A percentile compares a stretch with the other conserved stretches of the same genome.
These are phyloP conservation scores for Norana najaformis DNA, from an alignment of 2,888 invertebrate species.

Conservation along the genomic window DNA sequence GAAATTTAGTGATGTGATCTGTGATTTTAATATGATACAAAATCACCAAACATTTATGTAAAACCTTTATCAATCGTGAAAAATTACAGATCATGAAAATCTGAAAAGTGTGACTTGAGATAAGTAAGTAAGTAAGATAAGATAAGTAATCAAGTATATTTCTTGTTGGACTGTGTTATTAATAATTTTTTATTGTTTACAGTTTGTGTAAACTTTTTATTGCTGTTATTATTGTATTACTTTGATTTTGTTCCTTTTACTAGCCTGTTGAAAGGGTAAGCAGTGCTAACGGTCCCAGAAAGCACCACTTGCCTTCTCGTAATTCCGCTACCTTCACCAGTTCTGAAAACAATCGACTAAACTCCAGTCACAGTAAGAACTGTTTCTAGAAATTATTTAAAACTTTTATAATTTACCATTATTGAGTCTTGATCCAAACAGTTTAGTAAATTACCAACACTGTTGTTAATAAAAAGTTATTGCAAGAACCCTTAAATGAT, in stretches of 20 bases:
- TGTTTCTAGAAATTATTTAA: neutral
- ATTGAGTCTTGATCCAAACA: neutral
- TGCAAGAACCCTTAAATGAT: no score
- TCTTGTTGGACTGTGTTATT: neutral
- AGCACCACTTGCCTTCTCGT: neutral
- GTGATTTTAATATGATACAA: no score
- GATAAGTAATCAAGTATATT: neutral
- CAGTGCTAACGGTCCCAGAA: neutral
- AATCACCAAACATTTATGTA: no score
- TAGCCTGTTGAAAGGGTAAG: neutral
- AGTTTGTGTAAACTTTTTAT: neutral
- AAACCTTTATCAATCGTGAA: no score
- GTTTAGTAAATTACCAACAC: neutral
- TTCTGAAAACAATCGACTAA: neutral
- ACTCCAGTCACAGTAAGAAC: neutral
- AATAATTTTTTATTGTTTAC: neutral
- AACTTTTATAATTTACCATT: neutral
- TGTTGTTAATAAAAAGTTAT: no score
- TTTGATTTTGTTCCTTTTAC: neutral
- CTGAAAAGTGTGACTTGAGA: neutral
- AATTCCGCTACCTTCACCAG: neutral
- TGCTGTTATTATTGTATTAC: neutral
- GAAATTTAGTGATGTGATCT: no score
- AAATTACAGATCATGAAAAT: neutral
- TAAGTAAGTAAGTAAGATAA: neutral